Base-by-base conservation (phyloP, 2,797 vertebrate genomes). In the Masticophis lateralis region DNA sequence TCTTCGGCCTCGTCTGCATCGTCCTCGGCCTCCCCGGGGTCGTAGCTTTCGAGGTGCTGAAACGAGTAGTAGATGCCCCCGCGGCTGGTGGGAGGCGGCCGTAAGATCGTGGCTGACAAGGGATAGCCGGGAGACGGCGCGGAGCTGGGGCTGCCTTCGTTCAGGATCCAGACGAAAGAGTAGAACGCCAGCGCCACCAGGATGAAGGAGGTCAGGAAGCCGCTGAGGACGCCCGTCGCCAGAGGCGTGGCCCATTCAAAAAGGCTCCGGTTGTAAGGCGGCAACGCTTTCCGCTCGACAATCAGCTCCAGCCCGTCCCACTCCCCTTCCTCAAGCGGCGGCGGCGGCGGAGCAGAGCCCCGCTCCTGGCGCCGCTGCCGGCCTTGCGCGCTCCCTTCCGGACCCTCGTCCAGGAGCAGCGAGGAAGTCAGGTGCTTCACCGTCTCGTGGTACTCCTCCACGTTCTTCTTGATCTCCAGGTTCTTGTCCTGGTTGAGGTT, bases 401-500 rank as follows among this genome's bases (percentile, higher is more conserved):
- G 55, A 0, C 95, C 7, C 32, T 96, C 93, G 1, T 91, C 4
- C 57, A 94, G 91, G 12, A 96, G 87, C 47, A 94, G 83, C 0
- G 89, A 92, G 1, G 97, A 51, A n/a, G 96, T 91, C 55, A 97
- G 94, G 13, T 97, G 96, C 22, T 25, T 93, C 83, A 97, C 92
- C 0, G 89, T 95, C 25, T 95, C 94, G 90, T 97, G 61, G 92
- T 98, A 99, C 0, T 93, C 98, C 92, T 98, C 97, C 56, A 98
- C 98, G 5, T 97, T 98, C 90, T 90, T 97, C 92, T 97, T 97
- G 93, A 99, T 93, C 94, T 95, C 98, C 95, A 98, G 92, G 90
- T 89, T 95, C 94, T 98, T 98, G 96, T 99, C 98, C 95, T 99
- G 98, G 97, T 98, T 99, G 93, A 99, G 98, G 97, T 98, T 99